Evolutionary conservation across 2,888 invertebrate species (phyloP), one percentile per base, ranked within the genome.

Genomic region (Dynastes maya): DNA sequence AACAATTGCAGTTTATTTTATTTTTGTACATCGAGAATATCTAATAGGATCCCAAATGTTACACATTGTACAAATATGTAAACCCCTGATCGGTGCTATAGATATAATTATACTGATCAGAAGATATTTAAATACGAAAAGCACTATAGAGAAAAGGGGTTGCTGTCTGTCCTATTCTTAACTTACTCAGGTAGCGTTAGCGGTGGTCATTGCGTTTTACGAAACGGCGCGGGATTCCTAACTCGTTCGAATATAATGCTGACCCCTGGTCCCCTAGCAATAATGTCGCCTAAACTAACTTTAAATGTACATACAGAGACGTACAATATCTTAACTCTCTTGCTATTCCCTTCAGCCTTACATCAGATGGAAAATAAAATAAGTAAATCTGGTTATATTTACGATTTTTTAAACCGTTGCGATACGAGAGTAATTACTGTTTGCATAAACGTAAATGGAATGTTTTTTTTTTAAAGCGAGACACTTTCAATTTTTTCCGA

Each of bases 401-500:
- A 5, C 55, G 55, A 16, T 55, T 22, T n/a, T 55, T 11, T 6
- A 32, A 32, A 32, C 32, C 5, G 32, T 32, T 32, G 32, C 32
- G 32, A 11, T 55, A 55, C 55, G 16, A 22, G 55, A n/a, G 53
- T 55, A 55, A 55, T 55, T 61, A 29, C 27, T 16, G n/a, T 61
- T 61, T 61, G 22, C 29, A 61, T 61, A 61, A 61, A 61, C 29
- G 29, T 29, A 61, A 37, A 16, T 45, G 37, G 22, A 61, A 68
- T 68, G 29, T 45, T 2, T 45, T 45, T 45, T 8, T 45, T 45
- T 45, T 45, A 8, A 45, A 45, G 29, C 22, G 68, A 58, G 61
- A 37, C 37, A 72, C 72, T 72, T 72, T 72, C 72, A 58, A 61
- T 61, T 72, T 72, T 72, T 55, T 55, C 53, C 72, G 61, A 61